These are phyloP conservation scores for Eugnorisma glareosa DNA, from an alignment of 2,888 invertebrate species.

Conservation along the genomic window DNA sequence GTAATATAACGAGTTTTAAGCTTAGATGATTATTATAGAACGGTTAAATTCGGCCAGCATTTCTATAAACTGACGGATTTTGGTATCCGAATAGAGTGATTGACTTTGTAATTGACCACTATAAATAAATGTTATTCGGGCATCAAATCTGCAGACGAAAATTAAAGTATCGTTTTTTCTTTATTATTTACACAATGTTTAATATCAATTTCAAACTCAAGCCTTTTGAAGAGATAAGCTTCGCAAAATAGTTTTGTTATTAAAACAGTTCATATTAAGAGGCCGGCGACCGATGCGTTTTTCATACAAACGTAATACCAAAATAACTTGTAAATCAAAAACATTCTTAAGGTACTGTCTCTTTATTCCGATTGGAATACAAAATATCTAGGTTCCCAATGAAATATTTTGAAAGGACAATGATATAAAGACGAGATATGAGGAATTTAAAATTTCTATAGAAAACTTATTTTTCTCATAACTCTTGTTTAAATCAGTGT, in stretches of 20 bases:
- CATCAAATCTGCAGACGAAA: background rate
- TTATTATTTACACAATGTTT: background rate
- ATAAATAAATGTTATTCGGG: background rate
- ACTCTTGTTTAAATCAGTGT: too few relatives aligned
- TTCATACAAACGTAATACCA: too few relatives aligned
- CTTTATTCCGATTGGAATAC: too few relatives aligned
- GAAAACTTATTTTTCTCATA: too few relatives aligned
- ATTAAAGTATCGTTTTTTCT: background rate
- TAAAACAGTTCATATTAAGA: conserved; percentile 23
- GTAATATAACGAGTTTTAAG: conserved; percentile 31
- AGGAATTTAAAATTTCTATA: too few relatives aligned
- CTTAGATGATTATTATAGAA: conserved; percentile 24
- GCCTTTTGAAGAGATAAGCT: conserved; percentile 12
- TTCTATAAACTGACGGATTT: background rate
- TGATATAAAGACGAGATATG: too few relatives aligned
- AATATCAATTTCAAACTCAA: background rate
- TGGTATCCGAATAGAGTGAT: background rate
- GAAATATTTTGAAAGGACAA: too few relatives aligned
- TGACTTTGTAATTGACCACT: background rate
- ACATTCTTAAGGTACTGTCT: too few relatives aligned
- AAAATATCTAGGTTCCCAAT: too few relatives aligned
- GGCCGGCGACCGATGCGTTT: too few relatives aligned
- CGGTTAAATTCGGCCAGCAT: background rate
- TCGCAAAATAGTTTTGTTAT: conserved; percentile 8
- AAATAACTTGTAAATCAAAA: too few relatives aligned